These are phyloP conservation scores for Linnaemya vulpina DNA, from an alignment of 2,888 invertebrate genomes.

Conservation along the genomic window DNA sequence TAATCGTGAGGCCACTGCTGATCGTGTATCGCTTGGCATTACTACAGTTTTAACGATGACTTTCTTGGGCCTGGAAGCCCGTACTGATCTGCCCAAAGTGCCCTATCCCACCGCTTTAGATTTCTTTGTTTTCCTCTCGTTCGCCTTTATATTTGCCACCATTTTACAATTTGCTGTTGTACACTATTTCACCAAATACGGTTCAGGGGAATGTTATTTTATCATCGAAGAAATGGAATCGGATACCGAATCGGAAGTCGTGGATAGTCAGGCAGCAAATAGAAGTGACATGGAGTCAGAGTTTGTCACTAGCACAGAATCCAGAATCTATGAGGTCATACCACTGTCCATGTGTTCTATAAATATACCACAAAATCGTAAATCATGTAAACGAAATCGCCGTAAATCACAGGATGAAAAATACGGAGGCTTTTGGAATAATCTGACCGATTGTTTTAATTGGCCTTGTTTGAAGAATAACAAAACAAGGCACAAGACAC, in stretches of 20 bases:
- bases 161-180: constrained; percentile 93
- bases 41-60: constrained; percentile 94
- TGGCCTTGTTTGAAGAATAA: constrained; percentile 74
- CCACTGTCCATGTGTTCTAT: constrained; percentile 86
- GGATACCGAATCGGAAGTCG: constrained; percentile 85
- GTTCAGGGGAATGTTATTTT: constrained; percentile 91
- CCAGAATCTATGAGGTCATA: constrained; percentile 85
- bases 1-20: constrained; percentile 92
- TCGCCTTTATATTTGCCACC: constrained; percentile 91
- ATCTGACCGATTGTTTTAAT: constrained; percentile 66
- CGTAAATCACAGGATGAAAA: constrained; percentile 79
- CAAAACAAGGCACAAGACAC: constrained; percentile 15
- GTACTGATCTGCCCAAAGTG: constrained; percentile 92
- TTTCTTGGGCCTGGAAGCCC: constrained; percentile 90
- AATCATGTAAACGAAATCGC: constrained; percentile 83
- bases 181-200: constrained; percentile 93
- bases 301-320: constrained; percentile 80
- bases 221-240: constrained; percentile 86
- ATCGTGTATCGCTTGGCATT: constrained; percentile 91
- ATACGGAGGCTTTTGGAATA: constrained; percentile 57
- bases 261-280: constrained; percentile 38
- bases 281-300: constrained; percentile 76
- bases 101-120: constrained; percentile 94
- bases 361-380: constrained; percentile 79
- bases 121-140: constrained; percentile 91